Base-by-base conservation (phyloP, 2,797 vertebrate genomes). In the Ispidina lecontei region DNA sequence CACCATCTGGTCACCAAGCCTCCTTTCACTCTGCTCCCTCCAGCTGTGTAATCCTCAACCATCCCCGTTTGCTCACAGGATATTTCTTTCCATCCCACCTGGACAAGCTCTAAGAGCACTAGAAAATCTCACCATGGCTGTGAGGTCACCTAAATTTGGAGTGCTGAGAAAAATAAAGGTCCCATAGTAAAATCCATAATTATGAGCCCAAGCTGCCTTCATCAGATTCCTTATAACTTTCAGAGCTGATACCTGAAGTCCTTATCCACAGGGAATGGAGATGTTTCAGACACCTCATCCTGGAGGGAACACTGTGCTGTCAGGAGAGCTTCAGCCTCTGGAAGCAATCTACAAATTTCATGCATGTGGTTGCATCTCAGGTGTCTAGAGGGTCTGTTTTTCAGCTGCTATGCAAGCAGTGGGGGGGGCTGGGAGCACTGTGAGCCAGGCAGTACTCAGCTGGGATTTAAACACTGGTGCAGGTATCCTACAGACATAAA, bases 221-320 rank as follows among this genome's bases (percentile, higher is more conserved):
- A 63, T 7, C 4, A 2, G n/a, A 35, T 26, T 49, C 13, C 14
- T 17, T 1, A 0, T 29, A 74, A 69, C 16, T 12, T 71, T 43
- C 49, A 73, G 52, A 91, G 41, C 37, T 43, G 31, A 44, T 8
- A 47, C 13, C 8, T 4, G 3, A 76, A 87, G 37, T 5, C 33
- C 1, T 0, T 15, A 20, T 23, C 29, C 4, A 4, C 6, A 3
- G 41, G 52, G 52, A 83, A 10, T 21, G 20, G 47, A 6, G 69
- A 17, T 41, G 37, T 26, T 46, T 65, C 65, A 59, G 19, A 68
- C 56, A 17, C 13, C 46, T 37, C 84, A 74, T 4, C 15, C 17
- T 10, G 4, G 19, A 12, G 10, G 25, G 25, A 51, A 51, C 47
- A 58, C 14, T 55, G 56, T 4, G 31, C 49, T 84, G 59, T 37